Evolutionary conservation across 2,113 vertebrate genomes (phyloP), one percentile per base, ranked within the genome.

Genomic region (Laterallus jamaicensis): DNA sequence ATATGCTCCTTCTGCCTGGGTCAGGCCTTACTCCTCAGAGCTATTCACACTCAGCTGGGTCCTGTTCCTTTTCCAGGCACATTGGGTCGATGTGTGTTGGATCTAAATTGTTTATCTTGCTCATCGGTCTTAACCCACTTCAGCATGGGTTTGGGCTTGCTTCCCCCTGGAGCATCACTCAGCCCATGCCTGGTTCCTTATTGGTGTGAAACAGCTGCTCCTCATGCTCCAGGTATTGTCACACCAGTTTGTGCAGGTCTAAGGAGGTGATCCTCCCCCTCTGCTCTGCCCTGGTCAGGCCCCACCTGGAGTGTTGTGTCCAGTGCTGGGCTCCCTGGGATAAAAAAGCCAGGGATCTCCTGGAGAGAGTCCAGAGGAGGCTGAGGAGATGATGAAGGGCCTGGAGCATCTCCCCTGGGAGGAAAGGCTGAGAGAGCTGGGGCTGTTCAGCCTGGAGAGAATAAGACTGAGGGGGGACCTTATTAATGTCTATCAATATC

Each of bases 41-140:
- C 39, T 32, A 0, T 25, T 82, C 18, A 4, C 31, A 70, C 55
- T 28, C 15, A 24, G 0, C 11, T 49, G 28, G 6, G 2, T 37
- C 35, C 56, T 84, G 24, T 10, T 66, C 3, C 67, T 71, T 52
- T 71, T 80, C 39, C 39, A 67, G 78, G 52, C 8, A 2, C 31
- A 6, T 18, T 58, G 54, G 25, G 4, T 5, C 20, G 20, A 15
- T 3, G 1, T 24, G 18, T 67, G 40, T 54, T 85, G 64, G 47
- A 12, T 77, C 66, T 80, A 40, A 44, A 40, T 18, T 3, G 4
- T 5, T 44, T 40, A 37, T 5, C 31, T 78, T 58, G 66, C 35
- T 90, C 28, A 19, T 58, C 50, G 35, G 14, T 58, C 31, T 42
- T 56, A 18, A 26, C 26, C 25, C 63, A 5, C 64, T 50, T 50